phyloP scores from a whole-genome alignment of 2,113 vertebrate genomes.

The Haliaeetus leucogaster region DNA sequence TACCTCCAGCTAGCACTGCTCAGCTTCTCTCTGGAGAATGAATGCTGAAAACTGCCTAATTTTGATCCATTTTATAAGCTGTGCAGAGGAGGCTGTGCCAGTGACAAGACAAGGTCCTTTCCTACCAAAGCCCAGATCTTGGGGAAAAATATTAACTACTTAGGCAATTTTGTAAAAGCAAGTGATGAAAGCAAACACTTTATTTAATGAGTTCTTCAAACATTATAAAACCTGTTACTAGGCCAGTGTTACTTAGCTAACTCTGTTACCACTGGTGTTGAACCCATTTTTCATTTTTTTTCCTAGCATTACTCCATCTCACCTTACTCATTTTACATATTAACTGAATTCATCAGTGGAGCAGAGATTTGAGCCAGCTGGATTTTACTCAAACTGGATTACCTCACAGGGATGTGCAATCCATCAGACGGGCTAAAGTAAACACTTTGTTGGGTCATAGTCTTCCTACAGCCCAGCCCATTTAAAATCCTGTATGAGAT shows the following conservation, averaged over 20 bases:
- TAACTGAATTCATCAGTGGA: not conserved
- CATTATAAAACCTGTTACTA: not conserved
- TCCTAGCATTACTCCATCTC: not conserved
- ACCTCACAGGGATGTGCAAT: not conserved
- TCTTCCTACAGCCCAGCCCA: not conserved
- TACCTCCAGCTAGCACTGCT: not conserved
- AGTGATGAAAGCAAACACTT: not conserved
- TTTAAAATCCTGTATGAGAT: not conserved
- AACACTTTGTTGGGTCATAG: not conserved
- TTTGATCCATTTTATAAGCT: not conserved
- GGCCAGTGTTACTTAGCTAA: not conserved
- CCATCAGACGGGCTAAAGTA: not conserved
- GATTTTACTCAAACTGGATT: not conserved
- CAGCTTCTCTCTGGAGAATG: not conserved
- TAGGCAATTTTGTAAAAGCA: not conserved
- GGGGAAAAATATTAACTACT: not conserved
- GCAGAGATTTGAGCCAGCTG: not conserved
- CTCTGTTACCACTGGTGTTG: not conserved
- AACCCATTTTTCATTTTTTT: rapidly evolving
- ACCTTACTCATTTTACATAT: not conserved
- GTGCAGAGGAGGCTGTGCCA: not conserved
- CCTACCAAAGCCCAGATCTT: not conserved
- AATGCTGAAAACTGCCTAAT: not conserved
- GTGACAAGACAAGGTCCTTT: not conserved
- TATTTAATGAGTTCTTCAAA: not conserved